Base-by-base conservation (phyloP, 1,140 invertebrate genomes). In the Pachyrhynchus sulphureomaculatus region DNA sequence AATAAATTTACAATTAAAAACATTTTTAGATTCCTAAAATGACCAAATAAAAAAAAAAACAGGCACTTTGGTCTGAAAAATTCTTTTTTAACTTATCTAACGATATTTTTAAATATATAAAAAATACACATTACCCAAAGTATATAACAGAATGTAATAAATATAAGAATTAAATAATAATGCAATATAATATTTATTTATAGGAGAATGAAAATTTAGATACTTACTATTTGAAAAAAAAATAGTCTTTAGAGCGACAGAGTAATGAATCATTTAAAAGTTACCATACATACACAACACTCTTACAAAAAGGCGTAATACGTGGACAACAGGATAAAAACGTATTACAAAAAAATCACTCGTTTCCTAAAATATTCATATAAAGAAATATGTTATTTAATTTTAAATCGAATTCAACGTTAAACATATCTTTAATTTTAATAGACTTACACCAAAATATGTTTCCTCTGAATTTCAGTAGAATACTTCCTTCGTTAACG, bases 1-100 rank as follows among this genome's bases (percentile, higher is more conserved):
- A 52, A 56, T 61, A 52, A 56, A 56, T 54, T 53, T 24, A 53
- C 45, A 55, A 44, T 17, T 33, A 23, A 51, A n/a, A 47, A 47
- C 45, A 47, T 58, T 53, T 60, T 65, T 42, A 53, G 18, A 20
- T 53, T 53, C 18, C 62, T 49, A 62, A 56, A 66, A 64, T 47
- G 54, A 58, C 51, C 41, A 26, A 61, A 72, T 65, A 66, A 72
- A 73, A 73, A 51, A 12, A 45, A 47, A 68, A 70, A 68, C 64
- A 73, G 70, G 70, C 70, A 73, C 72, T 73, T 72, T 72, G 70
- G 70, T 73, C 70, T 54, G 62, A 56, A 10, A 29, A 29, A 29
- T 29, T 29, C 3, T 34, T 41, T 62, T 37, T 51, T 42, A 49
- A 45, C 48, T 18, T 29, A 29, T 41, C 49, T 32, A 57, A 56